Evolutionary conservation across 2,888 invertebrate species (phyloP), one percentile per base, ranked within the genome.

Genomic region (Archips xylosteana): DNA sequence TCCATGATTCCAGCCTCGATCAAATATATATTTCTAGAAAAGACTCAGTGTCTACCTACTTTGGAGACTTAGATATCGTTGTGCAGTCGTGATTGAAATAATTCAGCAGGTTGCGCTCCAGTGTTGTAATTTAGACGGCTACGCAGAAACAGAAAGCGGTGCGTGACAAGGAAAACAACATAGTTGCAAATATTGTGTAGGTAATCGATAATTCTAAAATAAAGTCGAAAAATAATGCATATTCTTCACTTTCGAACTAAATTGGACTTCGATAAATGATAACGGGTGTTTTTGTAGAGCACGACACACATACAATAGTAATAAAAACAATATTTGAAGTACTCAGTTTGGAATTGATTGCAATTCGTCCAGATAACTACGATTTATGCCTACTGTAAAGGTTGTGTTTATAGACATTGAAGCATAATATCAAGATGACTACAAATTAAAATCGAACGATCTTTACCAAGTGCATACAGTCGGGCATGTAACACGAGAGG

Each of bases 61-160:
- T 6, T 23, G 23, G 9, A 8, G 15, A 15, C 23, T 23, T 54
- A 54, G 34, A n/a, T 1, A 60, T 60, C 36, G n/a, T 6, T 13
- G 59, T 9, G 34, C 1, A 13, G 39, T 60, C 60, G 60, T 60
- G 60, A 60, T 39, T 39, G 60, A 60, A 60, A 60, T 59, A 59
- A 59, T 60, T 36, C n/a, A 60, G 39, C 39, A 60, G 57, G 57
- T n/a, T 32, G 32, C 57, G 57, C 57, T 34, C 1, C 32, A 23
- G 32, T 32, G 57, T 32, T 12, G 32, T 23, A 57, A 57, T 32
- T 57, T 34, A 57, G 32, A 57, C 32, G 32, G 32, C 32, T 32
- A 32, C 57, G 57, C 57, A 23, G 9, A 57, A 57, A 57, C 57
- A 57, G 32, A 57, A 57, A 57, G 57, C 57, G 10, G 32, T 32